These are phyloP conservation scores for Eciton burchellii DNA, from an alignment of 1,140 invertebrate genomes.

Conservation along the genomic window DNA sequence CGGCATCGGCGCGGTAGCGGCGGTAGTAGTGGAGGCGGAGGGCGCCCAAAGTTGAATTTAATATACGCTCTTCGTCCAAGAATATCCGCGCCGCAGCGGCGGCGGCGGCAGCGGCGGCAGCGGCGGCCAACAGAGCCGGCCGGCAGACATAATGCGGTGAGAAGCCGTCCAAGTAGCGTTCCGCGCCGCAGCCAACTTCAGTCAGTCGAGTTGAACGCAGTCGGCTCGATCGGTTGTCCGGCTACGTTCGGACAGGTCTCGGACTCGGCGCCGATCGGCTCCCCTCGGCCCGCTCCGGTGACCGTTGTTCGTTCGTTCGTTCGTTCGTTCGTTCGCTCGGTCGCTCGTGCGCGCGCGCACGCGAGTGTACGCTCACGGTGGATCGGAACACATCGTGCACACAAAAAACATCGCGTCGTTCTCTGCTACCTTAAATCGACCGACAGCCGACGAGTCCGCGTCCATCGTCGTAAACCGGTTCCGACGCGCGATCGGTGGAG, in stretches of 20 bases:
- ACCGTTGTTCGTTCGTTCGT: not conserved
- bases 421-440: no score
- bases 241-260: not conserved
- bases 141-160: slow-evolving; percentile 48
- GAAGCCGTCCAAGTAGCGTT: slow-evolving; percentile 30
- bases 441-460: not conserved
- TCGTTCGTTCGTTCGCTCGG: slow-evolving; percentile 19
- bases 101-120: slow-evolving; percentile 50
- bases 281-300: slow-evolving; percentile 17
- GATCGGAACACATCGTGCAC: not conserved
- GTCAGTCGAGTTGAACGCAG: slow-evolving; percentile 23
- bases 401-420: not conserved
- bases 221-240: slow-evolving; percentile 13
- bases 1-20: slow-evolving; percentile 50
- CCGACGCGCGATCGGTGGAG: slow-evolving; percentile 13
- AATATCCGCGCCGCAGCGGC: slow-evolving; percentile 68
- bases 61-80: slow-evolving; percentile 75
- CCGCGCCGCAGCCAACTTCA: slow-evolving; percentile 14
- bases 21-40: slow-evolving; percentile 60
- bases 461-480: slow-evolving; percentile 71
- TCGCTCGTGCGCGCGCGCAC: slow-evolving; percentile 35
- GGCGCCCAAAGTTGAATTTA: slow-evolving; percentile 73
- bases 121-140: slow-evolving; percentile 51
- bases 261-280: slow-evolving; percentile 13
- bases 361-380: not conserved